Base-by-base conservation (phyloP, 2,797 vertebrate genomes). In the Steatocranus sp. region DNA sequence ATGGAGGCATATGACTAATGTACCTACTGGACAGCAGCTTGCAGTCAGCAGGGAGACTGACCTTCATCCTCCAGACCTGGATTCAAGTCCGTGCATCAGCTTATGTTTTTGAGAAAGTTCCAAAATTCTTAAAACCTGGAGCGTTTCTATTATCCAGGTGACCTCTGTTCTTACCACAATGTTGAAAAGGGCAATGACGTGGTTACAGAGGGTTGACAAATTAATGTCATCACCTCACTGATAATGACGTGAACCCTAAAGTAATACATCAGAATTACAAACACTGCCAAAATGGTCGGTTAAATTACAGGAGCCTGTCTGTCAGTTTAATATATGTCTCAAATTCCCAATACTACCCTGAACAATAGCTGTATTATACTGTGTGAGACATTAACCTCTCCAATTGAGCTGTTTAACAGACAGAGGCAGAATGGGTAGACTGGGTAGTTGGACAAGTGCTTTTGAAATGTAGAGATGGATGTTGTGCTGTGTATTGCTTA, bases 31-130 rank as follows among this genome's bases (percentile, higher is more conserved):
- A 66, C 58, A 80, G 82, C 85, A 63, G 81, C 54, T 50, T 84
- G 23, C 14, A 61, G 79, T 79, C 77, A 86, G 85, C 83, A 75
- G 83, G 77, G 50, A 56, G 51, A 73, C 79, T 76, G 90, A 86
- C 88, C 86, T 90, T 91, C 82, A 91, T 77, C 70, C 70, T 51
- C 32, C 48, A 80, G 61, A 78, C 23, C 46, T 5, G 23, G 43
- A 53, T 82, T 88, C 53, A 85, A 83, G 51, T 80, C 46, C 43
- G 46, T 49, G 14, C 11, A 54, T 87, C 88, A 91, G 88, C 84
- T 61, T 25, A 8, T 82, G 20, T 48, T 83, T 85, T 53, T 80
- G 66, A 80, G 25, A 34, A 83, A 80, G 61, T 63, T 76, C 80
- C 81, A 58, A 56, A 84, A 78, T 86, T 79, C 25, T 49, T 51